Base-by-base conservation (phyloP, 2,797 vertebrate genomes). In the Aeoliscus strigatus region DNA sequence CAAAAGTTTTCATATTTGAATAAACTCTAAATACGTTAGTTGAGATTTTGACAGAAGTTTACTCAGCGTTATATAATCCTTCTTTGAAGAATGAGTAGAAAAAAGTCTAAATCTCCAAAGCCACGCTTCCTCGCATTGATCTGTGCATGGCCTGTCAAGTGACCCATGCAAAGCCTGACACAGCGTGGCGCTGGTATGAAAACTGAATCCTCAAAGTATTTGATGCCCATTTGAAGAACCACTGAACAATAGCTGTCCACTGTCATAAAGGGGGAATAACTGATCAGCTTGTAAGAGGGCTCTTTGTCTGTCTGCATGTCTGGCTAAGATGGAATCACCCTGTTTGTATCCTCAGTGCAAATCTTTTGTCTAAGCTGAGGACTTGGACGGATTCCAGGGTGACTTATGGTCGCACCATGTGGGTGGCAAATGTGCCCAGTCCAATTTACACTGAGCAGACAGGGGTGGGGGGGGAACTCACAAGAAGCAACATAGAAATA, bases 301-400 rank as follows among this genome's bases (percentile, higher is more conserved):
- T 48, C 48, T 26, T 70, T 42, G 15, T n/a, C n/a, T n/a, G n/a
- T n/a, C n/a, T n/a, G n/a, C 18, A 21, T 46, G 59, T 73, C 45
- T 61, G 51, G 37, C 43, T 51, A 14, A 42, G 53, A 3, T 6
- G 51, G 40, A 16, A 44, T 39, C 37, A 35, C 46, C 24, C 27
- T 7, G 18, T 47, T 53, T 25, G 33, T 60, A 59, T 66, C 37
- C 21, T 37, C 39, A 4, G 36, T 46, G 52, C 34, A 69, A 73
- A 69, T 64, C 72, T 72, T 72, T 75, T 79, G 61, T 77, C 66
- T 69, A 51, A 62, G 42, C 48, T 38, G 36, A 47, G 46, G 48
- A 47, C 39, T 56, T 25, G 68, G 62, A 61, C 5, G 39, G n/a
- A 51, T 38, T 66, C 69, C 69, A 65, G 17, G 12, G 45, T 44